A percentile compares a stretch with the other conserved stretches of the same genome.
These are phyloP conservation scores for Trissolcus brochymenae DNA, from an alignment of 2,888 invertebrate genomes.

Conservation along the genomic window DNA sequence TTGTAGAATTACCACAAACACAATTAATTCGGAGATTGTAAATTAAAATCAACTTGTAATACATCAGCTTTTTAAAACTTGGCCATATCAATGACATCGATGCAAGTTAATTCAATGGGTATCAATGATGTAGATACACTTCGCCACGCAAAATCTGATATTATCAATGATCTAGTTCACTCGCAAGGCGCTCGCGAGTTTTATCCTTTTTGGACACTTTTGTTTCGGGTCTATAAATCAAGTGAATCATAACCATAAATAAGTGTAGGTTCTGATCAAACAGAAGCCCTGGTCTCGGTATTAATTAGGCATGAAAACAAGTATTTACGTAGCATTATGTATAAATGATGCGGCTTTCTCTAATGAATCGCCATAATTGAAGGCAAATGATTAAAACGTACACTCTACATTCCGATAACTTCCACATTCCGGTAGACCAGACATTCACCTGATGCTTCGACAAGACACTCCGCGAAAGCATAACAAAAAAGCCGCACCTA, in stretches of 20 bases:
- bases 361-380: slow-evolving; percentile 43
- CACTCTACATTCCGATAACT: slow-evolving; percentile 35
- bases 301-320: slow-evolving; percentile 35
- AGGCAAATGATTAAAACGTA: slow-evolving; percentile 38
- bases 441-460: slow-evolving; percentile 3
- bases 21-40: too few relatives aligned
- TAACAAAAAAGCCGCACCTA: slow-evolving; percentile 5
- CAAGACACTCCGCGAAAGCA: neutral
- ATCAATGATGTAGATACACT: too few relatives aligned
- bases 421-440: slow-evolving; percentile 6
- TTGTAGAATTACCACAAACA: too few relatives aligned
- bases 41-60: too few relatives aligned
- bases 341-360: slow-evolving; percentile 32
- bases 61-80: too few relatives aligned
- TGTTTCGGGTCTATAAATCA: slow-evolving; percentile 3
- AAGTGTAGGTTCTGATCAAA: slow-evolving; percentile 5
- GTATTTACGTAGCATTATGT: slow-evolving; percentile 19
- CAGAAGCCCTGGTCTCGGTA: slow-evolving; percentile 16
- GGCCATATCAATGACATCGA: too few relatives aligned
- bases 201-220: neutral
- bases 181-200: neutral
- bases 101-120: too few relatives aligned
- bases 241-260: slow-evolving; percentile 13
- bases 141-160: neutral
- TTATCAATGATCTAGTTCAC: slow-evolving; percentile 3